phyloP scores from a whole-genome alignment of 2,888 invertebrate species.

The Archips xylosteana region DNA sequence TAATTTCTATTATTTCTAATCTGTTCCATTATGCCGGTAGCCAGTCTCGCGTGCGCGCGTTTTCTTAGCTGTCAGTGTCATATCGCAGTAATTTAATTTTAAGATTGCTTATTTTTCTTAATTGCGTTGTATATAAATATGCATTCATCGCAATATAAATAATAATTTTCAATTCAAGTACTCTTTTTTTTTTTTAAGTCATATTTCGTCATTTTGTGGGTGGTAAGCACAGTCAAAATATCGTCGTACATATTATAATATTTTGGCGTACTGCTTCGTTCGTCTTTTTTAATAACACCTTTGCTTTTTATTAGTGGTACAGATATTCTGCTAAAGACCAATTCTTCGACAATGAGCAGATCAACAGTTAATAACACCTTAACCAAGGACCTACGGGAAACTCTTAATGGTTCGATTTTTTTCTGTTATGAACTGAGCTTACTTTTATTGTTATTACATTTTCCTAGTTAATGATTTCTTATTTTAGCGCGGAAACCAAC shows the following conservation, averaged over 20 bases:
- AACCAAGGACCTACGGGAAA: slow-evolving; percentile 53
- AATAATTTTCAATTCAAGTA: not conserved
- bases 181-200: not conserved
- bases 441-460: not conserved
- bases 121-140: slow-evolving; percentile 12
- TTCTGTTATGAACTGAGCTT: not conserved
- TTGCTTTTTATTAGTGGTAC: not conserved
- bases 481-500: slow-evolving; percentile 53
- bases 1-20: too few species aligned
- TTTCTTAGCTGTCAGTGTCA: slow-evolving; percentile 38
- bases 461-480: not conserved
- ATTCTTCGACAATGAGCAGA: slow-evolving; percentile 52
- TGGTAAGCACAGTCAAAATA: not conserved
- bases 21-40: too few species aligned
- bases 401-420: slow-evolving; percentile 35
- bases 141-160: slow-evolving; percentile 4
- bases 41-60: slow-evolving; percentile 20
- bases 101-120: not conserved
- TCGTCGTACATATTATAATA: not conserved
- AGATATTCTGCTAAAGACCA: not conserved
- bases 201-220: not conserved
- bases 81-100: not conserved
- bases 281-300: not conserved
- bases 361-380: slow-evolving; percentile 55
- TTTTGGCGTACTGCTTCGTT: slow-evolving; percentile 13